Base-by-base conservation (phyloP, 2,888 invertebrate species). In the Augiades crinisus region DNA sequence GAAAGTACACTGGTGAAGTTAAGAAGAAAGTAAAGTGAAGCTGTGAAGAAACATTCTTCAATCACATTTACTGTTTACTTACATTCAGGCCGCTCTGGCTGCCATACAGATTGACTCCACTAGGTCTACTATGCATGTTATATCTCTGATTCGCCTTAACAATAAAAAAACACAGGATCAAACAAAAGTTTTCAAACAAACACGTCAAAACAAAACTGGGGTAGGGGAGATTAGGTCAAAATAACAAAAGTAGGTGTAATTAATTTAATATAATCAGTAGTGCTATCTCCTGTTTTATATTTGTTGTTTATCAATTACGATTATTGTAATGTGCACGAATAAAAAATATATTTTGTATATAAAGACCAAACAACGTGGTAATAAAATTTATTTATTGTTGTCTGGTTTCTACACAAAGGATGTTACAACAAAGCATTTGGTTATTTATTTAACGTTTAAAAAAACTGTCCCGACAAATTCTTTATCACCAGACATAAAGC, bases 91-190 rank as follows among this genome's bases (percentile, higher is more conserved):
- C 83, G 33, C 62, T 66, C 60, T 83, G 82, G 62, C 82, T 85
- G 56, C 82, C 88, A 56, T 82, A 87, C 62, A 88, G 63, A 66
- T 82, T 78, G 53, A 76, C 70, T 47, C 78, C 72, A 69, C 84
- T 85, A 57, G 75, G 60, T 52, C 85, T 72, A 55, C 74, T 68
- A 59, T 75, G 75, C 75, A 73, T 75, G 61, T 85, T 78, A 78
- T 84, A 80, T 59, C 75, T 86, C 73, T 86, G 83, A 75, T 81
- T 85, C 54, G 88, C 86, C 89, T 88, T 87, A 33, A 60, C 60
- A 61, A 61, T 51, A 55, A 62, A 66, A n/a, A 60, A 64, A 60
- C 44, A 62, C 30, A 12, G 53, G 22, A 19, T 36, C 31, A 53
- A 16, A 41, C 21, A 56, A 45, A 56, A 51, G 47, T 45, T 34